Conservation (phyloP, 2,113 vertebrate genomes). For the Bettongia penicillata region DNA sequence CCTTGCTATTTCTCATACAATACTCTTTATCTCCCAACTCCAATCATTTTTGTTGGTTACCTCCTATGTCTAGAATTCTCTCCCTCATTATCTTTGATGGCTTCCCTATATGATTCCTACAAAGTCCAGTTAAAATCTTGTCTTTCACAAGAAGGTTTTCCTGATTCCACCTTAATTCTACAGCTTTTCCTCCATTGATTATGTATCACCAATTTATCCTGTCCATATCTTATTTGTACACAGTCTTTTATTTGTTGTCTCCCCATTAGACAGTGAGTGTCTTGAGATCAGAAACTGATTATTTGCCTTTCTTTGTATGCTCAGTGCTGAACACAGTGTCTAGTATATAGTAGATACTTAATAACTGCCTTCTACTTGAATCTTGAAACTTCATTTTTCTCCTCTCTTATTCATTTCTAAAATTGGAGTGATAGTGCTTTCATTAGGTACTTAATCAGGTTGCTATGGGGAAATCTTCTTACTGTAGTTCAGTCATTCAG, state of each 20-base stretch:
- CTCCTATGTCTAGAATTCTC: neutral
- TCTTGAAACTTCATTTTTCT: neutral
- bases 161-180: neutral
- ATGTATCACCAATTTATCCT: neutral
- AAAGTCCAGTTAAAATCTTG: neutral
- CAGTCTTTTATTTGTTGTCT: neutral
- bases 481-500: neutral
- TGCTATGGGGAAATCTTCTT: neutral
- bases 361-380: neutral
- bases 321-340: neutral
- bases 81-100: neutral
- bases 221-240: neutral
- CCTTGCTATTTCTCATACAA: neutral
- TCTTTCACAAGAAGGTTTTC: neutral
- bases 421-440: neutral
- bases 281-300: neutral
- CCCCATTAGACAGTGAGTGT: neutral
- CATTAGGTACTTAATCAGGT: neutral
- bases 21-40: neutral
- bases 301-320: neutral
- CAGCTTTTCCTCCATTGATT: neutral
- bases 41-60: neutral
- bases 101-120: neutral
- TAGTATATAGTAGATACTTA: neutral
- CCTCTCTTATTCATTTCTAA: neutral